Percentiles rank a stretch among this genome's conserved stretches.
Evolutionary conservation across 2,113 vertebrate genomes (phyloP).

Genomic region (Alaudala cheleensis): DNA sequence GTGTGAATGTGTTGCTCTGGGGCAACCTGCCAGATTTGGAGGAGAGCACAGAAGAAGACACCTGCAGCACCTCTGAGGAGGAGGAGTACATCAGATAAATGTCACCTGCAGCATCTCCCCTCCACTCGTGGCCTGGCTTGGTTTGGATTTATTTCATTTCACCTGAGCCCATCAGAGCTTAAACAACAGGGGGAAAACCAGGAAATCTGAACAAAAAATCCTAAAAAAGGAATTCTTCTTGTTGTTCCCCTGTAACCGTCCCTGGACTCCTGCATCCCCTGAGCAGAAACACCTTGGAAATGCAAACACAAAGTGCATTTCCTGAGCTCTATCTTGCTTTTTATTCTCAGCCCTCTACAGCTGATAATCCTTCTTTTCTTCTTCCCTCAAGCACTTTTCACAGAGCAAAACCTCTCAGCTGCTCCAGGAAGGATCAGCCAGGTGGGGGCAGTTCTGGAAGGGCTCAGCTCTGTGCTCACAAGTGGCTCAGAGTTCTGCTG

Average conservation of each 20-base stretch:
- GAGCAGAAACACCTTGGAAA: neutral
- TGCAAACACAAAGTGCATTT: neutral
- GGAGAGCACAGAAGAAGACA: constrained; percentile 83
- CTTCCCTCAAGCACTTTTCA: neutral
- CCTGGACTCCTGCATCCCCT: neutral
- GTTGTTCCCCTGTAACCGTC: neutral
- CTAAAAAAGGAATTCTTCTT: neutral
- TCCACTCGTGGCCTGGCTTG: neutral
- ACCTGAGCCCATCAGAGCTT: neutral
- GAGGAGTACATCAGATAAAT: constrained; percentile 83
- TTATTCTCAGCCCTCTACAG: neutral
- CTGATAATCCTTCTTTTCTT: neutral
- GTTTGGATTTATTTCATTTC: neutral
- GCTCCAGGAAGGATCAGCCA: neutral
- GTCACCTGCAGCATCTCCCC: neutral
- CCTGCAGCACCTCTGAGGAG: constrained; percentile 80
- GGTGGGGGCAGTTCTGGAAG: neutral
- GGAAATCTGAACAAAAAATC: neutral
- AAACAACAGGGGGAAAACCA: neutral
- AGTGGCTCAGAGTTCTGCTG: neutral
- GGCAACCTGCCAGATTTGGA: constrained; percentile 92
- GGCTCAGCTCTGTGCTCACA: neutral
- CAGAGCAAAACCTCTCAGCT: neutral
- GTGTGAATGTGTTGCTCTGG: constrained; percentile 91
- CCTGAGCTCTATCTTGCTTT: neutral